phyloP scores from a whole-genome alignment of 1,140 invertebrate species.

The Ostrea edulis region DNA sequence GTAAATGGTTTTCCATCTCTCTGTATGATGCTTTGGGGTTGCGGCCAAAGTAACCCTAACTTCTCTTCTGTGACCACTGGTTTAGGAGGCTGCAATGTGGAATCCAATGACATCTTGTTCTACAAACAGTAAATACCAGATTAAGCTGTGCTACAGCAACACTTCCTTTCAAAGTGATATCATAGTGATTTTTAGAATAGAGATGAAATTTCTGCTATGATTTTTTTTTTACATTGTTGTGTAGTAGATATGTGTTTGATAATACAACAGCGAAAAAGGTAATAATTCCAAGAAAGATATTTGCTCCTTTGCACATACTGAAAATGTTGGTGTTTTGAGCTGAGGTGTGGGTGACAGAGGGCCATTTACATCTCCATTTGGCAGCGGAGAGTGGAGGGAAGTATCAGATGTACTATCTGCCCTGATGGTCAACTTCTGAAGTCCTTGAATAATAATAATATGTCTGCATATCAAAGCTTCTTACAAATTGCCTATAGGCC shows the following conservation, averaged over 20 bases:
- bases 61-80: constrained; percentile 79
- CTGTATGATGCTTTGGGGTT: constrained; percentile 83
- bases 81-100: constrained; percentile 57
- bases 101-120: constrained; percentile 58
- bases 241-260: no score
- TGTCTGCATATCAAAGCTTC: no score
- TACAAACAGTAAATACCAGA: constrained; percentile 36
- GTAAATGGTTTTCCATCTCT: constrained; percentile 80
- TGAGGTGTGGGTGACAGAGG: constrained; percentile 57
- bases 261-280: no score
- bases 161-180: neutral
- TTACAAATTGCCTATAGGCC: no score
- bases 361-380: constrained; percentile 55
- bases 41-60: constrained; percentile 83
- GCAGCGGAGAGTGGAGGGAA: constrained; percentile 34
- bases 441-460: neutral
- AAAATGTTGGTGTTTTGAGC: constrained; percentile 66
- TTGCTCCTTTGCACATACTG: constrained; percentile 54
- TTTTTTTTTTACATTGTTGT: no score
- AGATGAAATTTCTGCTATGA: no score
- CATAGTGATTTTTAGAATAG: neutral
- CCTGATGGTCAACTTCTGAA: constrained; percentile 41
- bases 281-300: neutral
- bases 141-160: neutral
- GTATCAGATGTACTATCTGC: constrained; percentile 59